phyloP scores from a whole-genome alignment of 2,888 invertebrate species.

The Ophion costatus region DNA sequence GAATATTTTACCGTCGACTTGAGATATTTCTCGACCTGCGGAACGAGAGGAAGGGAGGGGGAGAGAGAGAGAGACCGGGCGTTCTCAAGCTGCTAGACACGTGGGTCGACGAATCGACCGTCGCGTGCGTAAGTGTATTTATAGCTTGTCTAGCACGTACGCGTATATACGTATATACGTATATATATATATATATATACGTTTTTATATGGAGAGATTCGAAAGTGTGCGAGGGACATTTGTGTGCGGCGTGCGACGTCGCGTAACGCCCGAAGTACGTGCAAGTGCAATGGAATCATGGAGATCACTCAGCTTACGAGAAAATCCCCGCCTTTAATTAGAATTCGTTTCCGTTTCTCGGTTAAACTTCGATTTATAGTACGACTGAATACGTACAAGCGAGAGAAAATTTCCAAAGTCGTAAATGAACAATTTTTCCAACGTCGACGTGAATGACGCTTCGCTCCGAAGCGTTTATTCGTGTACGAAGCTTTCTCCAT shows the following conservation, averaged over 20 bases:
- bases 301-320: conserved; percentile 51
- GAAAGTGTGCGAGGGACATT: conserved; percentile 48
- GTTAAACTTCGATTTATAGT: conserved; percentile 14
- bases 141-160: conserved; percentile 71
- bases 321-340: conserved; percentile 57
- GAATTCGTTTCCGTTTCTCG: conserved; percentile 60
- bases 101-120: conserved; percentile 76
- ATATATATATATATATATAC: conserved; percentile 18
- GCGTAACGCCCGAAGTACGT: conserved; percentile 57
- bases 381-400: background rate
- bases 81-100: conserved; percentile 78
- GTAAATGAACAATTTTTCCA: background rate
- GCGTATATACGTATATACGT: conserved; percentile 36
- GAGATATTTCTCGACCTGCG: conserved; percentile 54
- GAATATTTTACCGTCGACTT: conserved; percentile 40
- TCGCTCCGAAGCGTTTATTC: background rate
- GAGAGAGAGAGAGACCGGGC: conserved; percentile 55
- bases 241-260: conserved; percentile 57
- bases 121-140: conserved; percentile 78
- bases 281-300: conserved; percentile 59
- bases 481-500: no score
- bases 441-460: background rate
- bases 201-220: conserved; percentile 20
- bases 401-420: background rate
- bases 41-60: conserved; percentile 35